Percentiles rank a stretch among this genome's conserved stretches.
phyloP scores from a whole-genome alignment of 2,888 invertebrate species.

The Agrochola lychnidis region DNA sequence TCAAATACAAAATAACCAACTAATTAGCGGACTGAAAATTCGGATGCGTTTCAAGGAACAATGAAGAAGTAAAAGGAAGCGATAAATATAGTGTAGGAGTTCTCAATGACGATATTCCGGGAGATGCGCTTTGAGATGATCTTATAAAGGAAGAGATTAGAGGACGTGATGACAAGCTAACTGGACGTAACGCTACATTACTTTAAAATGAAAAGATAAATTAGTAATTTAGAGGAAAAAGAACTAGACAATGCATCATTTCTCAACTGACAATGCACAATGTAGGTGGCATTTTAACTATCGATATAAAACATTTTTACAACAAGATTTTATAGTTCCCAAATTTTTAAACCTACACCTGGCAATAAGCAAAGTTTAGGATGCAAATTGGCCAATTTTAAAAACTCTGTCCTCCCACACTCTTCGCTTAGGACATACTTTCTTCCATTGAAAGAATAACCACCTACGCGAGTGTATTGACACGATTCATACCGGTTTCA shows the following conservation, averaged over 20 bases:
- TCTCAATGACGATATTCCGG: conserved; percentile 80
- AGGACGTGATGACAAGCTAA: conserved; percentile 78
- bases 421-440: conserved; percentile 74
- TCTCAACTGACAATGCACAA: conserved; percentile 48
- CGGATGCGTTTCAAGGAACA: conserved; percentile 72
- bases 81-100: conserved; percentile 86
- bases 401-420: conserved; percentile 72
- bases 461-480: conserved; percentile 84
- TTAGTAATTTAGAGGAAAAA: conserved; percentile 30
- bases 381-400: conserved; percentile 76
- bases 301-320: conserved; percentile 25
- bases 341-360: conserved; percentile 49
- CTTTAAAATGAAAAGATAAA: conserved; percentile 26
- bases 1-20: conserved; percentile 52
- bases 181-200: conserved; percentile 58
- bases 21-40: conserved; percentile 59
- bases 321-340: conserved; percentile 38
- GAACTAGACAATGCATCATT: conserved; percentile 54
- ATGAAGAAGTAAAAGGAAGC: conserved; percentile 83
- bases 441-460: conserved; percentile 86
- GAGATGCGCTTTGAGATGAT: conserved; percentile 81
- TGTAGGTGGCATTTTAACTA: conserved; percentile 49
- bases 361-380: conserved; percentile 59
- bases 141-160: conserved; percentile 75
- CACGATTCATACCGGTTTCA: conserved; percentile 85